Conservation (phyloP, 2,113 vertebrate genomes). For the Pogona vitticeps region DNA sequence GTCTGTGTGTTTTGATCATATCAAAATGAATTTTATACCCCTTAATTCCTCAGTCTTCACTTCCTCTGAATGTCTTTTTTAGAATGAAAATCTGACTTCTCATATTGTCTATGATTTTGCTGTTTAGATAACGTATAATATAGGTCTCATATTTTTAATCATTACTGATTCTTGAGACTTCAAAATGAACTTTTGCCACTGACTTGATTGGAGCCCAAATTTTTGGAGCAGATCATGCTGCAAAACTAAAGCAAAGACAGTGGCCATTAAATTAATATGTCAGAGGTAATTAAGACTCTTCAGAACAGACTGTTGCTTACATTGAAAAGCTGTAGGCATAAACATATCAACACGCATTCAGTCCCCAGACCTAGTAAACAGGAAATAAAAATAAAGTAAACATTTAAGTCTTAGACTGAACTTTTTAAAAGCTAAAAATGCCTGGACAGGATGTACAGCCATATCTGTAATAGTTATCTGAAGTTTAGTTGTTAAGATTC, state of each 20-base stretch:
- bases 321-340: not conserved
- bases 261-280: not conserved
- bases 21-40: not conserved
- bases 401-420: not conserved
- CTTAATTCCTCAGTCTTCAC: not conserved
- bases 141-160: not conserved
- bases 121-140: not conserved
- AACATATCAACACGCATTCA: not conserved
- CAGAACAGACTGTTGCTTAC: not conserved
- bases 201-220: not conserved
- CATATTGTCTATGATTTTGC: not conserved
- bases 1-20: not conserved
- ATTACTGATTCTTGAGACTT: not conserved
- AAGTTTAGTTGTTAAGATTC: not conserved
- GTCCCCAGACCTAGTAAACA: slow-evolving; percentile 11
- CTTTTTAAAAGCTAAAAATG: not conserved
- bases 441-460: not conserved
- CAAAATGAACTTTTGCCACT: not conserved
- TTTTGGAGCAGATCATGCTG: not conserved
- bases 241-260: not conserved
- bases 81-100: not conserved
- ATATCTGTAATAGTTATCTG: slow-evolving; percentile 1
- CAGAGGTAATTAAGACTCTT: slow-evolving; percentile 6
- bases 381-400: slow-evolving; percentile 27
- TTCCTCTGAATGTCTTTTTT: not conserved